Base-by-base conservation (phyloP, 2,797 vertebrate species). In the Oreortyx pictus region DNA sequence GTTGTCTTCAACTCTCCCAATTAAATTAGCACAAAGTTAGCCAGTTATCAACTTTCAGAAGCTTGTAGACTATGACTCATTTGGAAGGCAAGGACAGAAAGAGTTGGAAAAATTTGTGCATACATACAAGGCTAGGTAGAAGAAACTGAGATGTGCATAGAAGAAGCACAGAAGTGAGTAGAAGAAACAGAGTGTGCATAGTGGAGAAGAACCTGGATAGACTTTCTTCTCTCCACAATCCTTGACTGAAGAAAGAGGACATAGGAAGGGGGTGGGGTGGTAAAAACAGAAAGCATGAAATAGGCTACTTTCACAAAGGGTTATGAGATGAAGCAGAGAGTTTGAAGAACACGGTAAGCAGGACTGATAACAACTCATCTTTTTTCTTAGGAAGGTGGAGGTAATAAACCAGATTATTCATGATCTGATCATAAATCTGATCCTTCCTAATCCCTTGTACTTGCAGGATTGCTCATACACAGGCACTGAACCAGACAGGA, bases 281-380 rank as follows among this genome's bases (percentile, higher is more conserved):
- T 59, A 72, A 65, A 50, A 3, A 0, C 46, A 29, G 29, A 84
- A 86, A 73, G 2, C 0, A 0, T 0, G 0, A 35, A 59, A 35
- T 6, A 59, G 22, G 8, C n/a, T 44, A 50, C 39, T 50, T 65
- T 43, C 49, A 59, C 29, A 35, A 23, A 83, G 14, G 4, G 17
- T 61, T 72, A 37, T 1, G 22, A 92, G 27, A 76, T 7, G 47
- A 90, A 82, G 68, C 19, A 41, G 33, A 73, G 18, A 10, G 5
- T 35, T 73, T 47, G n/a, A 84, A 79, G 35, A 35, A 75, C 1
- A 19, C 9, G 18, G 60, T 82, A 82, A 76, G 59, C 31, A 68
- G 19, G 31, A 65, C 50, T 49, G 19, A 68, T 49, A 9, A 67
- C 41, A n/a, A 57, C 18, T n/a, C 77, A 57, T 4, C 41, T 5